Base-by-base conservation (phyloP, 1,140 invertebrate genomes). In the Ostrea denselamellosa region DNA sequence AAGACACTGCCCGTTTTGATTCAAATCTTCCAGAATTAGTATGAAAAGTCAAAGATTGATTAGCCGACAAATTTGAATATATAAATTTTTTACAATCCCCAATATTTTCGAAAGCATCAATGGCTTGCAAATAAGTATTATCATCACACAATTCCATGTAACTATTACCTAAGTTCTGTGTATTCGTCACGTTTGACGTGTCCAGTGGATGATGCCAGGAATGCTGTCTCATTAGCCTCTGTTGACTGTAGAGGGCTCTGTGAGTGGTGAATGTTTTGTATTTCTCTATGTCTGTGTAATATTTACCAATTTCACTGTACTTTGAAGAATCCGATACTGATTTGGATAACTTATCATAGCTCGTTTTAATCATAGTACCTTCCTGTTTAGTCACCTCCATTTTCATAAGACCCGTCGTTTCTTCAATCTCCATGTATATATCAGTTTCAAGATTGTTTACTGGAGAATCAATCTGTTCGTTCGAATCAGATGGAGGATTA, bases 201-300 rank as follows among this genome's bases (percentile, higher is more conserved):
- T 77, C 68, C 9, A 77, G 14, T 17, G 28, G 22, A 77, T 77
- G 68, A 14, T 77, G 68, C 68, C 68, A 77, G 14, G 68, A 77
- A 8, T 10, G 14, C 12, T 77, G 68, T 4, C 68, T 25, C 14
- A 28, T 77, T 34, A 77, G 28, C 25, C 28, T 34, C 14, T 14
- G 12, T 2, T 77, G 68, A 25, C 14, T 25, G 25, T 77, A 25
- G 9, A 77, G 17, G 5, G 25, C 68, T 14, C 28, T 77, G 68
- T 77, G 68, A 0, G 68, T 44, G 25, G 68, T 77, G 10, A 77
- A 77, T 34, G 68, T 77, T 12, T 77, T 77, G 14, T 77, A 77
- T 77, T 77, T 77, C 14, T 77, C 68, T 34, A 77, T 77, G 28
- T 77, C 68, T 12, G 68, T 77, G 68, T 77, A 77, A 77, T 77